phyloP scores from a whole-genome alignment of 2,113 vertebrate genomes.

The Archilochus colubris region DNA sequence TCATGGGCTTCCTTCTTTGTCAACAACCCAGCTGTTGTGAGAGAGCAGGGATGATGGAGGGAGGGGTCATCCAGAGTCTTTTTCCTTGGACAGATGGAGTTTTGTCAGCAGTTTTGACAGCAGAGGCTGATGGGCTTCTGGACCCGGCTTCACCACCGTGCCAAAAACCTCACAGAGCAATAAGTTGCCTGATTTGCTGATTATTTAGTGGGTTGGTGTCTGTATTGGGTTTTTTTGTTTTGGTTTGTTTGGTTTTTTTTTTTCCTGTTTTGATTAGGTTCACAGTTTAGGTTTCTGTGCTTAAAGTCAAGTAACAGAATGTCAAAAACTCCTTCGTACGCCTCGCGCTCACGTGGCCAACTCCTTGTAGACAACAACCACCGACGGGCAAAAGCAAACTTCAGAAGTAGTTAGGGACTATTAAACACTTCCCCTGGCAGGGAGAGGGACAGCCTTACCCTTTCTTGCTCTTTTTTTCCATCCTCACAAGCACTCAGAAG shows the following conservation, averaged over 20 bases:
- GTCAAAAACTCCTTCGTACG: background rate
- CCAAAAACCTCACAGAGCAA: background rate
- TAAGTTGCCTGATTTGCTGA: background rate
- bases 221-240: too few relatives aligned
- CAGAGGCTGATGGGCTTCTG: background rate
- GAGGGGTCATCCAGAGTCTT: background rate
- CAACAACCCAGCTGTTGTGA: background rate
- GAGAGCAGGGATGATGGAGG: accelerated
- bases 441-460: background rate
- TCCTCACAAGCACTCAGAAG: background rate
- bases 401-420: background rate
- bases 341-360: accelerated
- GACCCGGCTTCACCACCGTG: accelerated
- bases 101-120: background rate
- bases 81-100: background rate
- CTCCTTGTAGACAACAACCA: accelerated
- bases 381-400: accelerated
- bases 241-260: background rate
- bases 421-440: background rate
- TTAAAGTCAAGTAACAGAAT: background rate
- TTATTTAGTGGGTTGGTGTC: background rate
- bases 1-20: background rate
- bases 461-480: background rate
- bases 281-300: accelerated
- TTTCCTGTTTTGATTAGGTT: background rate